Percentiles rank a stretch among this genome's conserved stretches.
Evolutionary conservation across 2,113 vertebrate genomes (phyloP).

Genomic region (Tetrao urogallus): DNA sequence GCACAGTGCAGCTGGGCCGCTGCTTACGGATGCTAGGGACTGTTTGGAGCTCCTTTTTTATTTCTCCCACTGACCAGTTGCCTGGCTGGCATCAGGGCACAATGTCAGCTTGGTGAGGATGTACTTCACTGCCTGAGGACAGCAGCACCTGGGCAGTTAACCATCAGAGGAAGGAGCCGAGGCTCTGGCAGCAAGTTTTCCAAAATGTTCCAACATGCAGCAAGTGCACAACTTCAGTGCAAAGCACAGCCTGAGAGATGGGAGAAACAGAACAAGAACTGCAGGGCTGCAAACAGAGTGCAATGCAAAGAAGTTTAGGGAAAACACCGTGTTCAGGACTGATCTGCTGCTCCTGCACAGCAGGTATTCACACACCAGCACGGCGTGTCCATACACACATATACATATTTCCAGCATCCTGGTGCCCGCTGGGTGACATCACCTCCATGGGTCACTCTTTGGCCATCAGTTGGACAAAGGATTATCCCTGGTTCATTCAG

Average conservation of each 20-base stretch:
- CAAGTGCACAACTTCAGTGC: fast-evolving
- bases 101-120: background rate
- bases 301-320: background rate
- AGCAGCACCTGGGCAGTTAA: background rate
- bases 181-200: fast-evolving
- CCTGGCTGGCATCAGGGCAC: fast-evolving
- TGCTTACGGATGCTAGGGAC: background rate
- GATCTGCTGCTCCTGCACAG: background rate
- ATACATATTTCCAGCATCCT: background rate
- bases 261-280: background rate
- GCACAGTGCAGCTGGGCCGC: constrained; percentile 18
- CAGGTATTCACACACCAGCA: fast-evolving
- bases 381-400: background rate
- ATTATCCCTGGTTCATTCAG: background rate
- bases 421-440: constrained; percentile 27
- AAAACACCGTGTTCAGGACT: background rate
- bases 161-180: background rate
- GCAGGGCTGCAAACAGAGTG: background rate
- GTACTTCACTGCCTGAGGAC: background rate
- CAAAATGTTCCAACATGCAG: background rate
- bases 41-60: background rate
- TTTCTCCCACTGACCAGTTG: background rate
- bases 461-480: background rate
- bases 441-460: constrained; percentile 2
- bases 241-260: fast-evolving